A percentile compares a stretch with the other conserved stretches of the same genome.
These are phyloP conservation scores for Rana temporaria DNA, from an alignment of 2,113 vertebrate genomes.

Conservation along the genomic window DNA sequence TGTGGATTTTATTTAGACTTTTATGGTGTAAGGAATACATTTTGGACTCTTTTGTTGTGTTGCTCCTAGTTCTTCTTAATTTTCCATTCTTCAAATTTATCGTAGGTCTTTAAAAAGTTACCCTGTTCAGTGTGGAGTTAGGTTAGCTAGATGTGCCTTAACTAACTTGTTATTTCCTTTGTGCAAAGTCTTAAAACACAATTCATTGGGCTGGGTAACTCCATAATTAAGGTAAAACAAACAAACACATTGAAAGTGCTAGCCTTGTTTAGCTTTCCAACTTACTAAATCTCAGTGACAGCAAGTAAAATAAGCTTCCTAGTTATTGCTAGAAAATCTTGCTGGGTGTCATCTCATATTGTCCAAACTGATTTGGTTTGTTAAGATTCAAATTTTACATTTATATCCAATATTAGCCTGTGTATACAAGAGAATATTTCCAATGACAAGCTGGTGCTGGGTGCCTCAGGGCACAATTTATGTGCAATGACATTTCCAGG, in stretches of 20 bases:
- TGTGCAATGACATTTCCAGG: constrained; percentile 46
- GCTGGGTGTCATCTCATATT: constrained; percentile 6
- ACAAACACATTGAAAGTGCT: constrained; percentile 8
- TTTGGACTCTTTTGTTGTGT: too few relatives aligned
- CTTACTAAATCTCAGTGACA: constrained; percentile 1
- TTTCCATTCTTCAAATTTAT: too few relatives aligned
- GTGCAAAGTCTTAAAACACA: too few relatives aligned
- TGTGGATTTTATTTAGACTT: too few relatives aligned
- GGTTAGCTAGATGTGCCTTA: too few relatives aligned
- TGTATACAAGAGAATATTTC: constrained; percentile 32
- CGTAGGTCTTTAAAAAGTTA: too few relatives aligned
- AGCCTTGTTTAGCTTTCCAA: neutral
- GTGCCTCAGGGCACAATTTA: constrained; percentile 38
- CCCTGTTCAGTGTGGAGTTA: too few relatives aligned
- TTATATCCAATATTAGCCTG: constrained; percentile 38
- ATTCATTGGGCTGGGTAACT: too few relatives aligned
- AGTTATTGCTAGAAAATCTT: constrained; percentile 22
- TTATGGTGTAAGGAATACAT: too few relatives aligned
- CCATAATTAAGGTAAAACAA: neutral
- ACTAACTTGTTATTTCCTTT: too few relatives aligned
- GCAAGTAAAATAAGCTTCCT: constrained; percentile 12
- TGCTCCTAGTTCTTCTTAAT: too few relatives aligned
- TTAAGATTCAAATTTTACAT: constrained; percentile 35
- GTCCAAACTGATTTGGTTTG: constrained; percentile 19
- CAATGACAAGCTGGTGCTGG: constrained; percentile 15